Evolutionary conservation across 2,888 invertebrate genomes (phyloP).

Genomic region (Heliothis peltigera): DNA sequence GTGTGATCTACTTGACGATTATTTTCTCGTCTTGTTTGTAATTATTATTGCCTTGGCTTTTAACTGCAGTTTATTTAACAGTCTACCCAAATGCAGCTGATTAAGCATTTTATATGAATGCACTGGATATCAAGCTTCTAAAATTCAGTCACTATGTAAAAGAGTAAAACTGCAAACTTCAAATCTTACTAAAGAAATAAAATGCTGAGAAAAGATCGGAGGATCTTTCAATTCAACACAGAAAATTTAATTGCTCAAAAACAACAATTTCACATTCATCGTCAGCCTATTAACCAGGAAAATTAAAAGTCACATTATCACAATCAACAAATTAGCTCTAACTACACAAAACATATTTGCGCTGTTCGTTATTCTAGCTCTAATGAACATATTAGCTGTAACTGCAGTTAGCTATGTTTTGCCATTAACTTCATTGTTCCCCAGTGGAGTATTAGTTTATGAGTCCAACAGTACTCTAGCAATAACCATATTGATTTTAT

Average conservation of each 20-base stretch:
- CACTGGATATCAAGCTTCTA: no score
- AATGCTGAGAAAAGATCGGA: no score
- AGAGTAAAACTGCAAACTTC: no score
- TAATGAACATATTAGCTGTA: constrained; percentile 22
- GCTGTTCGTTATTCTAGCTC: constrained; percentile 1
- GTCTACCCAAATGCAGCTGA: no score
- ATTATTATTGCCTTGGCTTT: no score
- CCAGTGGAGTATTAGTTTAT: constrained; percentile 19
- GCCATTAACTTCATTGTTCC: constrained; percentile 31
- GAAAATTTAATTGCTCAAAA: not conserved
- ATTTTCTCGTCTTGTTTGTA: no score
- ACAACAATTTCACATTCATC: not conserved
- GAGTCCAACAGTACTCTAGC: not conserved
- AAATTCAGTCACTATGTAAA: no score
- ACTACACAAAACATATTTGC: not conserved
- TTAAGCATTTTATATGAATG: no score
- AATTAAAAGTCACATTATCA: not conserved
- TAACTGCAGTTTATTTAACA: no score
- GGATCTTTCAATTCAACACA: no score
- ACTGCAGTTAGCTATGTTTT: constrained; percentile 21
- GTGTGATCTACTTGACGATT: no score
- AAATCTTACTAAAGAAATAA: no score
- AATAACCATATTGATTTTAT: constrained; percentile 12
- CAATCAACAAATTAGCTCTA: not conserved
- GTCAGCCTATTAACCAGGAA: not conserved